Evolutionary conservation across 2,113 vertebrate genomes (phyloP).

Genomic region (Colaptes auratus): DNA sequence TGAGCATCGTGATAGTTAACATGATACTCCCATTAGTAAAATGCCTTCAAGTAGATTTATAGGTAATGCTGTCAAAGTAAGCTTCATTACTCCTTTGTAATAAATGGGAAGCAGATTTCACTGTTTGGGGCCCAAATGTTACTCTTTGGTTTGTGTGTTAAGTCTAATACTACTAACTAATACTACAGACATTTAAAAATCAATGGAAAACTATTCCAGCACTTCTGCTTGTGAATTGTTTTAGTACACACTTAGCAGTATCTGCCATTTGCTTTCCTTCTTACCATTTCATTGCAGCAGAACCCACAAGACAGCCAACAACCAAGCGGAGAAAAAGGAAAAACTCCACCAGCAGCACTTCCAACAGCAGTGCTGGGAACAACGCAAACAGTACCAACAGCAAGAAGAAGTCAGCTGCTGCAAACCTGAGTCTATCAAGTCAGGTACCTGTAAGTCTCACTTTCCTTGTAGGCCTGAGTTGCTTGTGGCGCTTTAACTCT

Average conservation of each 20-base stretch:
- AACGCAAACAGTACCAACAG: conserved; percentile 80
- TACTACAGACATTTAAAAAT: no score
- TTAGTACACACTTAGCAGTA: not conserved
- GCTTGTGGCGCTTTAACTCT: not conserved
- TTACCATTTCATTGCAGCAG: conserved; percentile 80
- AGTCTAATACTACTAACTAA: not conserved
- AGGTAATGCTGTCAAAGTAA: not conserved
- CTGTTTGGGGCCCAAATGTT: not conserved
- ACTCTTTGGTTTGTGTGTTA: not conserved
- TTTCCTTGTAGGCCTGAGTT: conserved; percentile 78
- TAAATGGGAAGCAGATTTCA: not conserved
- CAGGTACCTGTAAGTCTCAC: conserved; percentile 99
- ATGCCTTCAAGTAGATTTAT: not conserved
- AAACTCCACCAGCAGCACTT: conserved; percentile 97
- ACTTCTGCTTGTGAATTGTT: not conserved
- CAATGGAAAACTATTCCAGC: not conserved
- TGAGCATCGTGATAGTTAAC: not conserved
- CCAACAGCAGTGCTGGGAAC: conserved; percentile 92
- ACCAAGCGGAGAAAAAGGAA: conserved; percentile 99
- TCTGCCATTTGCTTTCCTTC: conserved; percentile 63
- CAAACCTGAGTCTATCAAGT: conserved; percentile 96
- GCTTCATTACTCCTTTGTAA: not conserved
- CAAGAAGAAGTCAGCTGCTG: conserved; percentile 94
- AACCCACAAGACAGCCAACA: conserved; percentile 95
- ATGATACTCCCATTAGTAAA: not conserved